Conservation (phyloP, 1,140 invertebrate genomes). For the Habropoda laboriosa region DNA sequence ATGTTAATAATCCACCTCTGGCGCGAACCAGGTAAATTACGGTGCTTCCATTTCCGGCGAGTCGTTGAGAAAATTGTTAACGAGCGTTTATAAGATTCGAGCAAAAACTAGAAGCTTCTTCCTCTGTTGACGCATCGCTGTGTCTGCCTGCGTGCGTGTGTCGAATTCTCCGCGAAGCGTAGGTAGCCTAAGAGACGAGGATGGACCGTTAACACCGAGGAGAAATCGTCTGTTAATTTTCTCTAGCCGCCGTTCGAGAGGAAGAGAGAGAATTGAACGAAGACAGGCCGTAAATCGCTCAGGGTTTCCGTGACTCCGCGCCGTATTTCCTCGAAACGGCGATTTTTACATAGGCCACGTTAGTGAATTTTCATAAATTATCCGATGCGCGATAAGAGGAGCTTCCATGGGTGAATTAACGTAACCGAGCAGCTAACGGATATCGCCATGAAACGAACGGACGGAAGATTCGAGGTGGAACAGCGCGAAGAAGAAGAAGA, state of each 20-base stretch:
- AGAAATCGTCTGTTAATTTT: too few relatives aligned
- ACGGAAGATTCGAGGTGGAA: too few relatives aligned
- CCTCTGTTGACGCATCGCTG: neutral
- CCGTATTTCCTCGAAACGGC: constrained; percentile 32
- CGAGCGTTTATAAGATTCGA: neutral
- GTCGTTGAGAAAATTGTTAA: neutral
- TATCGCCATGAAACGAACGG: neutral
- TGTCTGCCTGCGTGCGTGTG: neutral
- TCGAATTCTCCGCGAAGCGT: neutral
- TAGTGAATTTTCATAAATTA: constrained; percentile 43
- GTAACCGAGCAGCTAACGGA: neutral
- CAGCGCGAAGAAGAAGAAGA: too few relatives aligned
- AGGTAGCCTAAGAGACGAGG: neutral
- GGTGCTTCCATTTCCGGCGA: too few relatives aligned
- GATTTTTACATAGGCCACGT: constrained; percentile 10
- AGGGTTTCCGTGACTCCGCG: constrained; percentile 36
- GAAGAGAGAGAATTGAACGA: constrained; percentile 63
- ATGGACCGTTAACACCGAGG: neutral
- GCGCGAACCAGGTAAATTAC: too few relatives aligned
- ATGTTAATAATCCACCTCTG: too few relatives aligned
- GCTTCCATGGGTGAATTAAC: neutral
- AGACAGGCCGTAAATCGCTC: constrained; percentile 46
- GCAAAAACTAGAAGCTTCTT: neutral
- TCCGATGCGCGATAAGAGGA: constrained; percentile 11
- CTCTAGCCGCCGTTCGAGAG: too few relatives aligned